Percentiles rank a stretch among this genome's conserved stretches.
These are phyloP conservation scores for Pseudopodoces humilis DNA, from an alignment of 2,113 vertebrate genomes.

Conservation along the genomic window DNA sequence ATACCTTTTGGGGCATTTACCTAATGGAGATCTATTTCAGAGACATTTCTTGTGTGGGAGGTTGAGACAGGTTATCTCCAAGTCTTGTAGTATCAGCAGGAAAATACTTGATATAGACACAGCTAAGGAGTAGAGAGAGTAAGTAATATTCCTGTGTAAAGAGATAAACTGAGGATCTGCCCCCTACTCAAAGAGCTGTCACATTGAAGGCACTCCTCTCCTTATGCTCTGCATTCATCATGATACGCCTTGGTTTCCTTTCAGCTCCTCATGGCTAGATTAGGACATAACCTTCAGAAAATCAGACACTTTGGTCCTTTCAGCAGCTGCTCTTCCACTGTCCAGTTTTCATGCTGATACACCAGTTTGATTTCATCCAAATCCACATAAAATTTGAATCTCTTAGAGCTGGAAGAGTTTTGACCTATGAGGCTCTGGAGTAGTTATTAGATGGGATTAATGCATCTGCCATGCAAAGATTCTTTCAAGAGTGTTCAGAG, in stretches of 20 bases:
- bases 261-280: background rate
- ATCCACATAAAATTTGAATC: background rate
- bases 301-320: background rate
- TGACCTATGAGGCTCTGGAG: background rate
- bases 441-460: constrained; percentile 9
- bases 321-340: constrained; percentile 12
- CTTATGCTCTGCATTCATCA: background rate
- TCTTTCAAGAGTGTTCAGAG: background rate
- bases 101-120: background rate
- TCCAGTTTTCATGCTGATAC: background rate
- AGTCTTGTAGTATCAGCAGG: background rate
- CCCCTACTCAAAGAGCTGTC: background rate
- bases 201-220: background rate
- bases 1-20: background rate
- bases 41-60: background rate
- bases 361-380: constrained; percentile 23
- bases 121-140: background rate
- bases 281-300: background rate
- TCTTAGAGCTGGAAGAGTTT: background rate
- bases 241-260: background rate
- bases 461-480: background rate
- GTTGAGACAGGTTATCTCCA: background rate
- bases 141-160: background rate
- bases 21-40: background rate
- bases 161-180: background rate